Base-by-base conservation (phyloP, 2,797 vertebrate genomes). In the Diplodus sargus region DNA sequence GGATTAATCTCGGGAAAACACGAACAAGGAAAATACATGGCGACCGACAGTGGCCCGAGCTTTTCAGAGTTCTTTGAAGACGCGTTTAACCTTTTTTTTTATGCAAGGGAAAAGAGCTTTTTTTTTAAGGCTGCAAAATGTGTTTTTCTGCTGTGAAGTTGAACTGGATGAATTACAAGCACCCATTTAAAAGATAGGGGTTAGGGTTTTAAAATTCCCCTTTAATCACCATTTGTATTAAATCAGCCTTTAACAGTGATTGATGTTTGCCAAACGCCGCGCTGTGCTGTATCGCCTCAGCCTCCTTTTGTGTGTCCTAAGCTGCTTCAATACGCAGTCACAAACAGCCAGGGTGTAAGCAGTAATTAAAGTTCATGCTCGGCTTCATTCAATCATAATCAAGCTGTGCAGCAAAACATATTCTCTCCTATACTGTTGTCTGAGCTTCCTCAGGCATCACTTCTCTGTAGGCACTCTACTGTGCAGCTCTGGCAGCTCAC, bases 321-420 rank as follows among this genome's bases (percentile, higher is more conserved):
- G 89, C 90, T 80, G 92, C 90, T 87, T 84, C 87, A 79, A 68
- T 88, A 90, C 88, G 62, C 88, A 78, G 86, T 82, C 91, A 91
- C 93, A 94, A 92, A 94, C 94, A 93, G 79, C 90, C 87, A 70
- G 91, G 86, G 90, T 94, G 93, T 94, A 94, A 94, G 93, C 92
- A 93, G 91, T 95, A 95, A 96, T 95, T 95, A 95, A 94, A 95
- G 92, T 93, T 93, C 93, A 95, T 87, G 94, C 94, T 93, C 88
- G 91, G 90, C 92, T 95, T 94, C 94, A 91, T 94, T 95, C 94
- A 93, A 95, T 95, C 92, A 94, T 94, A 94, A 95, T 95, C 92
- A 95, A 93, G 92, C 93, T 90, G 93, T 82, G 93, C 93, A 80
- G 90, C 87, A 90, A 92, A 92, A 92, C 92, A 91, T 92, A 90